These are phyloP conservation scores for Drosophila glabriapex DNA, from an alignment of 2,888 invertebrate genomes.

Conservation along the genomic window DNA sequence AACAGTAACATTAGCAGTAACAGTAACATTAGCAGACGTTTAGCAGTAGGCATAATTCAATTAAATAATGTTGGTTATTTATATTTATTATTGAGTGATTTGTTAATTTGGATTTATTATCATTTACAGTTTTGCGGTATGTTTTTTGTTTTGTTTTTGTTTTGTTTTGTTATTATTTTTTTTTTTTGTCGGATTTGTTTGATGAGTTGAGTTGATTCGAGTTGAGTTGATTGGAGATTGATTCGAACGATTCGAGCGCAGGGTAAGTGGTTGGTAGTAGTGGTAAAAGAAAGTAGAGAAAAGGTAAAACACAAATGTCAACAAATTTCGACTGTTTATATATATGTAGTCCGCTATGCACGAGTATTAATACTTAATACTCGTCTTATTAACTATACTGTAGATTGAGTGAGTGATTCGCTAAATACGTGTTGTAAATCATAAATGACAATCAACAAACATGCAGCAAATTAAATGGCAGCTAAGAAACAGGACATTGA, in stretches of 20 bases:
- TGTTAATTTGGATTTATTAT: conserved; percentile 64
- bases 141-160: neutral
- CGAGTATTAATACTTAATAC: conserved; percentile 8
- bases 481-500: conserved; percentile 8
- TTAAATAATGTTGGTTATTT: conserved; percentile 57
- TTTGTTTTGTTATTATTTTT: conserved; percentile 6
- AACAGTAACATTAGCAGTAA: conserved; percentile 58
- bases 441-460: conserved; percentile 22
- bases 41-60: conserved; percentile 61
- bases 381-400: conserved; percentile 14
- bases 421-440: conserved; percentile 22
- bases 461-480: conserved; percentile 58
- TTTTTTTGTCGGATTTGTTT: conserved; percentile 67
- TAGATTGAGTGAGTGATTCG: conserved; percentile 50
- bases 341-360: conserved; percentile 35
- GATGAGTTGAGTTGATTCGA: conserved; percentile 62
- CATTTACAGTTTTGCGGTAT: conserved; percentile 51
- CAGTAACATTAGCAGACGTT: conserved; percentile 59
- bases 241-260: conserved; percentile 69
- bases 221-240: conserved; percentile 52
- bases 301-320: conserved; percentile 74
- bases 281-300: conserved; percentile 75
- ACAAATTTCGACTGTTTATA: conserved; percentile 59
- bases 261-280: conserved; percentile 60
- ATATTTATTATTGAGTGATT: conserved; percentile 35